Conservation (phyloP, 2,113 vertebrate genomes). For the Lophotis ruficrista region DNA sequence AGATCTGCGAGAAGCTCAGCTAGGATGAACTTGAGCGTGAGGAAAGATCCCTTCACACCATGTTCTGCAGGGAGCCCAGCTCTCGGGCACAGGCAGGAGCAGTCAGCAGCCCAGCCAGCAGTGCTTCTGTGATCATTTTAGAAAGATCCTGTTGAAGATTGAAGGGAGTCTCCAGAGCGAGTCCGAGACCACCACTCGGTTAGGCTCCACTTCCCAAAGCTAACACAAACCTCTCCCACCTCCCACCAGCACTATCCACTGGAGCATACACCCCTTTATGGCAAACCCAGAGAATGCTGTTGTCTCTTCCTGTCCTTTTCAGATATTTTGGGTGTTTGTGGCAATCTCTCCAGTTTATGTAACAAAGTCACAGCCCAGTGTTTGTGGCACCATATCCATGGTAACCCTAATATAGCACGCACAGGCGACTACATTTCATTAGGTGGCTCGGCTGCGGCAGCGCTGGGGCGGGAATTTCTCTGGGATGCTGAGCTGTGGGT, state of each 20-base stretch:
- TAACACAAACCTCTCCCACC: not conserved
- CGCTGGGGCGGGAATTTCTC: not conserved
- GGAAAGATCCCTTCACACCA: not conserved
- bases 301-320: slow-evolving; percentile 48
- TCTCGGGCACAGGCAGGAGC: not conserved
- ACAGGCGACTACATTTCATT: slow-evolving; percentile 56
- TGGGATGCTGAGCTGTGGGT: not conserved
- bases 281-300: not conserved
- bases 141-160: not conserved
- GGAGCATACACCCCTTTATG: not conserved
- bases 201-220: not conserved
- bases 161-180: not conserved
- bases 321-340: slow-evolving; percentile 59
- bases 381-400: slow-evolving; percentile 70
- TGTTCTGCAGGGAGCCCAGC: not conserved
- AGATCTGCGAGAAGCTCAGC: not conserved
- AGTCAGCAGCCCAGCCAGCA: not conserved
- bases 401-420: slow-evolving; percentile 73
- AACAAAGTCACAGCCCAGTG: slow-evolving; percentile 69
- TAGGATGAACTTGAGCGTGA: not conserved
- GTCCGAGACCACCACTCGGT: accelerated
- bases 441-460: slow-evolving; percentile 40
- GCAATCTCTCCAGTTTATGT: slow-evolving; percentile 72
- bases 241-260: not conserved
- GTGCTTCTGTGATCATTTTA: not conserved